Base-by-base conservation (phyloP, 2,888 invertebrate species). In the Drosophila rubida region DNA sequence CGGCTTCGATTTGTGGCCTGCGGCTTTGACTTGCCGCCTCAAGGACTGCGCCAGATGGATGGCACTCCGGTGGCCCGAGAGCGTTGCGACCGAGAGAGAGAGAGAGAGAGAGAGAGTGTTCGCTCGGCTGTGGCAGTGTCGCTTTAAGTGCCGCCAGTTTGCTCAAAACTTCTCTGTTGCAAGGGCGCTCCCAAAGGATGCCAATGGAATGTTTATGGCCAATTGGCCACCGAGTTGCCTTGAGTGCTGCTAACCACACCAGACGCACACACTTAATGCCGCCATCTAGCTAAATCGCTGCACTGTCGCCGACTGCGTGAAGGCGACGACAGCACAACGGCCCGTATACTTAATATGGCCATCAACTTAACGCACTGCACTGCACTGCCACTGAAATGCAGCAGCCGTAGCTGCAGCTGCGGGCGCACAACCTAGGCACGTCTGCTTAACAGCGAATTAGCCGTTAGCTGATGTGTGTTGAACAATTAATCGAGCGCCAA, bases 1-100 rank as follows among this genome's bases (percentile, higher is more conserved):
- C 55, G 50, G 37, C 41, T 76, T 68, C 65, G 65, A 69, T 75
- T 79, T 85, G 57, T 65, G 62, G 73, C 41, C 42, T 19, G 46
- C 35, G 35, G 35, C 51, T 51, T 59, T 55, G 39, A 62, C 25
- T 37, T 22, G 11, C 50, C 14, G 51, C 35, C 42, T 59, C 44
- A 35, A 59, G 59, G 35, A 39, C 13, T 27, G 37, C 27, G 42
- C 11, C 4, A 42, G 22, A 64, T 73, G 57, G 27, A 63, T 64
- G 64, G 49, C 45, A 63, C 69, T 63, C 54, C 42, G 32, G 73
- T 60, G 73, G 50, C 58, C 19, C 19, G 19, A 19, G n/a, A n/a
- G n/a, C n/a, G n/a, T n/a, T n/a, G n/a, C n/a, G n/a, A n/a, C n/a
- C n/a, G n/a, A n/a, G n/a, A n/a, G n/a, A n/a, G n/a, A n/a, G n/a